Percentiles rank a stretch among this genome's conserved stretches.
phyloP scores from a whole-genome alignment of 2,113 vertebrate genomes.

The Oncorhynchus kisutch region DNA sequence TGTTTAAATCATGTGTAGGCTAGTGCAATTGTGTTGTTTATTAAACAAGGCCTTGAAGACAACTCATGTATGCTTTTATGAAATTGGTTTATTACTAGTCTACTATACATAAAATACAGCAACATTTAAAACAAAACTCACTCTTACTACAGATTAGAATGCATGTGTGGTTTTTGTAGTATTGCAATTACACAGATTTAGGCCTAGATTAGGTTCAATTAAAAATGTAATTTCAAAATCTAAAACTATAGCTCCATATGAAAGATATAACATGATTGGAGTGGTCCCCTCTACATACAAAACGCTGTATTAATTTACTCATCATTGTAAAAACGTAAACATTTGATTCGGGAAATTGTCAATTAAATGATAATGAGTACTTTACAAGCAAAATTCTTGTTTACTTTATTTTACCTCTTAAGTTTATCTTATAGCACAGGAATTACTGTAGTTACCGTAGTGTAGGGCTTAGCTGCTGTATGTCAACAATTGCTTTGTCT shows the following conservation, averaged over 20 bases:
- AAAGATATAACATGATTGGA: slow-evolving; percentile 49
- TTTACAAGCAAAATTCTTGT: slow-evolving; percentile 73
- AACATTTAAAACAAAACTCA: neutral
- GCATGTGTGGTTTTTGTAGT: slow-evolving; percentile 22
- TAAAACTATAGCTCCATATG: slow-evolving; percentile 32
- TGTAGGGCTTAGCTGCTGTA: slow-evolving; percentile 82
- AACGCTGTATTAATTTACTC: slow-evolving; percentile 75
- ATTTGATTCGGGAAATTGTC: slow-evolving; percentile 88
- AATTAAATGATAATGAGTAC: slow-evolving; percentile 82
- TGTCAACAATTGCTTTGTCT: slow-evolving; percentile 84
- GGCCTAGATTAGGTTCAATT: neutral
- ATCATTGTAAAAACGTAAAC: slow-evolving; percentile 89
- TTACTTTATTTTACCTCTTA: slow-evolving; percentile 62
- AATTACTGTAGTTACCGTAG: slow-evolving; percentile 53
- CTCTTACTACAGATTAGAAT: slow-evolving; percentile 20
- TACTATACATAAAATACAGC: slow-evolving; percentile 9
- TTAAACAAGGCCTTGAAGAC: slow-evolving; percentile 1
- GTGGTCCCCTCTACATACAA: slow-evolving; percentile 64
- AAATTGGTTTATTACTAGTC: slow-evolving; percentile 45
- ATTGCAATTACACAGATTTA: slow-evolving; percentile 23
- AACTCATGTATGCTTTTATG: slow-evolving; percentile 10
- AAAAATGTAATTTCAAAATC: slow-evolving; percentile 9
- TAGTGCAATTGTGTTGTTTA: neutral
- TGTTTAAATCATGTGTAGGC: too few relatives aligned
- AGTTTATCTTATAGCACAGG: slow-evolving; percentile 81